These are phyloP conservation scores for Belgica antarctica DNA, from an alignment of 2,888 invertebrate species.

Conservation along the genomic window DNA sequence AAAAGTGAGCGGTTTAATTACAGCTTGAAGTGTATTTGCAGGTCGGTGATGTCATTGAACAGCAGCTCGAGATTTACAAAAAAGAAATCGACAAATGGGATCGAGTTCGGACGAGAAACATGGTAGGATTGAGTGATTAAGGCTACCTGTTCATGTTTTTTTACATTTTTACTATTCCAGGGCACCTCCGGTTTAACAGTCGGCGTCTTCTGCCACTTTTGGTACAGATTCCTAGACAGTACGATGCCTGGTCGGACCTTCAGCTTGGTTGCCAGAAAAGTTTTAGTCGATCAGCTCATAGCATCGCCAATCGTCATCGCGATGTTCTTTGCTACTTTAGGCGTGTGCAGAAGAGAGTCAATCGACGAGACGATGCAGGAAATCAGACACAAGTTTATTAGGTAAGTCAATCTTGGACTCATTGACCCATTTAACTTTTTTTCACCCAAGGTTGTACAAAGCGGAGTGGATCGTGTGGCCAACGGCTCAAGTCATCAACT, in stretches of 20 bases:
- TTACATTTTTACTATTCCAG: neutral
- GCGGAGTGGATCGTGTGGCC: constrained; percentile 94
- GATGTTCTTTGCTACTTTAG: constrained; percentile 74
- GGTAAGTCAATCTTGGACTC: too few relatives aligned
- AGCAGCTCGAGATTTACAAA: constrained; percentile 68
- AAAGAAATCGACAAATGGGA: constrained; percentile 61
- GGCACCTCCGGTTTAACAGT: constrained; percentile 55
- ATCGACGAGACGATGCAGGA: constrained; percentile 59
- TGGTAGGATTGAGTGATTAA: constrained; percentile 66
- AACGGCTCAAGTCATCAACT: constrained; percentile 88
- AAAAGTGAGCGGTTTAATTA: neutral
- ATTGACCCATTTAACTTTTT: too few relatives aligned
- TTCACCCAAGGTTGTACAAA: constrained; percentile 69
- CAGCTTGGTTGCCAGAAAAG: constrained; percentile 68
- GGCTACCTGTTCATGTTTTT: neutral
- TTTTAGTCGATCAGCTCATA: constrained; percentile 76
- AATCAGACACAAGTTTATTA: constrained; percentile 57
- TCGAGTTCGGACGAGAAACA: constrained; percentile 65
- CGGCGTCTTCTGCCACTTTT: constrained; percentile 79
- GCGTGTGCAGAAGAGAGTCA: constrained; percentile 66
- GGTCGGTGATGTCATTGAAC: constrained; percentile 76
- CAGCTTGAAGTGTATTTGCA: neutral
- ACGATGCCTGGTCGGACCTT: constrained; percentile 68
- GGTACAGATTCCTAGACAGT: constrained; percentile 77
- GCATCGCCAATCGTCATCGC: constrained; percentile 78